Evolutionary conservation across 64 coral and sea anemone genomes (phyloP).

Genomic region (Astreopora myriophthalma): DNA sequence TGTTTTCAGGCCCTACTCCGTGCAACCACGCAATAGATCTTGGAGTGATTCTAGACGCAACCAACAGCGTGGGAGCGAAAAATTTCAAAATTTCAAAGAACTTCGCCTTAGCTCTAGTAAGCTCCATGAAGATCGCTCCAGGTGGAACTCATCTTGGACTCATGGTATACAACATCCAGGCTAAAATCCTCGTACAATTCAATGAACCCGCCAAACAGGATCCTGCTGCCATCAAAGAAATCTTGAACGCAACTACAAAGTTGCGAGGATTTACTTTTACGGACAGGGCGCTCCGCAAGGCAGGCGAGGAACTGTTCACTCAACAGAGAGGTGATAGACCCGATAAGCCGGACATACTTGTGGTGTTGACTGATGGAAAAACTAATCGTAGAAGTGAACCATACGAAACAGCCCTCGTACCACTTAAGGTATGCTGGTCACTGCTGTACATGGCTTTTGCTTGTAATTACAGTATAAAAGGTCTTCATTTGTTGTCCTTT

Average conservation of each 20-base stretch:
- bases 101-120: constrained; percentile 11
- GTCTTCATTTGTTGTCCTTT: too few relatives aligned
- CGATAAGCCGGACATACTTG: constrained; percentile 39
- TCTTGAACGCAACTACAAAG: constrained; percentile 14
- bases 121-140: constrained; percentile 24
- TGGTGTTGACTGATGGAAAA: constrained; percentile 58
- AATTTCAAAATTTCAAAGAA: constrained; percentile 32
- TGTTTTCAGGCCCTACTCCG: too few relatives aligned
- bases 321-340: not conserved
- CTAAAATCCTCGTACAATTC: constrained; percentile 19
- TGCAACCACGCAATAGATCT: constrained; percentile 31
- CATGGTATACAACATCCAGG: constrained; percentile 20
- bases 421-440: constrained; percentile 46
- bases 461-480: too few relatives aligned
- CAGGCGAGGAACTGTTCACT: constrained; percentile 20
- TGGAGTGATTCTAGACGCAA: constrained; percentile 61
- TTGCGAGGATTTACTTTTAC: not conserved
- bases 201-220: not conserved
- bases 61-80: constrained; percentile 10
- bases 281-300: constrained; percentile 39
- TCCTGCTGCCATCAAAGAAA: not conserved
- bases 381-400: not conserved
- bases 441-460: too few relatives aligned
- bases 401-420: not conserved
- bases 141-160: constrained; percentile 38